Percentiles rank a stretch among this genome's conserved stretches.
phyloP scores from a whole-genome alignment of 2,113 vertebrate species.

The Nesoenas mayeri region DNA sequence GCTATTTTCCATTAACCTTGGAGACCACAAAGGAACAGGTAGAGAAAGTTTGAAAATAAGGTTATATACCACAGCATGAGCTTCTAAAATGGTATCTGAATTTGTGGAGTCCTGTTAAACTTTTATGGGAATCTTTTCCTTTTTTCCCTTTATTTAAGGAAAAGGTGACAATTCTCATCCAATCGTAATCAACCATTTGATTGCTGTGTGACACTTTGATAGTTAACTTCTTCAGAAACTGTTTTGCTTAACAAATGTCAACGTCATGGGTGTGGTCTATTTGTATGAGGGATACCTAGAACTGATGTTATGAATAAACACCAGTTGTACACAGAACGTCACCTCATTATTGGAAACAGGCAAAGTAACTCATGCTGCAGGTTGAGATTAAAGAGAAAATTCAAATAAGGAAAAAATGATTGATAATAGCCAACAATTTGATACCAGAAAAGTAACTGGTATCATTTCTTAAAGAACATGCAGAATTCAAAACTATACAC shows the following conservation, averaged over 20 bases:
- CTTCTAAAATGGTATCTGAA: neutral
- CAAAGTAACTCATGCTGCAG: neutral
- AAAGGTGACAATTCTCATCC: neutral
- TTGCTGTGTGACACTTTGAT: neutral
- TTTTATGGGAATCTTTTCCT: neutral
- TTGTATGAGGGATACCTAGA: neutral
- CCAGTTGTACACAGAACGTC: neutral
- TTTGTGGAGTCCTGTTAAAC: neutral
- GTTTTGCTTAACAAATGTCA: neutral
- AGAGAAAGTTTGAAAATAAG: neutral
- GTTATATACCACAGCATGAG: neutral
- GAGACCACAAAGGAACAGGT: neutral
- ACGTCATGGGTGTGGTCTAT: neutral
- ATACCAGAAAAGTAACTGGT: neutral
- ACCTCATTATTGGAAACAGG: neutral
- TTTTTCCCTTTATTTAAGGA: neutral
- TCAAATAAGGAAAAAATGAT: neutral
- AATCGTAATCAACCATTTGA: neutral
- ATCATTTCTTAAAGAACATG: neutral
- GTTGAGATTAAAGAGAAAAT: neutral
- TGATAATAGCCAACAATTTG: neutral
- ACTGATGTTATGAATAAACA: neutral
- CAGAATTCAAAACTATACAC: neutral
- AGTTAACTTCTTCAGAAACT: neutral
- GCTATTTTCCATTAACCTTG: neutral